A percentile compares a stretch with the other conserved stretches of the same genome.
phyloP scores from a whole-genome alignment of 1,140 invertebrate species.

The Drosophila repleta region DNA sequence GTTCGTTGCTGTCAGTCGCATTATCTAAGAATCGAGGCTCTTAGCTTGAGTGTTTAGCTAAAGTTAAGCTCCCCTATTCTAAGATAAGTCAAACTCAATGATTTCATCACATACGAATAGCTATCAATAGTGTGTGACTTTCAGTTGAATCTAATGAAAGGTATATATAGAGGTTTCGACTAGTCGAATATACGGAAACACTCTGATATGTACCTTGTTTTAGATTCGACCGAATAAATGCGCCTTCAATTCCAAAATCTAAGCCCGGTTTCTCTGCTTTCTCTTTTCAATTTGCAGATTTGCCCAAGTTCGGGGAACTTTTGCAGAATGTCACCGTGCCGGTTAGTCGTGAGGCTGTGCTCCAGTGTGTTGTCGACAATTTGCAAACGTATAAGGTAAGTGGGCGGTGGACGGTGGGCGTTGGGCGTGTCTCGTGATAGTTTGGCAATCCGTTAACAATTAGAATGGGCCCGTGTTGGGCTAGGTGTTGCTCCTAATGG shows the following conservation, averaged over 20 bases:
- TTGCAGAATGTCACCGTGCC: slow-evolving; percentile 90
- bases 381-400: slow-evolving; percentile 90
- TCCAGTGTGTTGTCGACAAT: slow-evolving; percentile 90
- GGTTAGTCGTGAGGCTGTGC: slow-evolving; percentile 89
- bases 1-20: slow-evolving; percentile 18
- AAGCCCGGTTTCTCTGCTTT: background rate
- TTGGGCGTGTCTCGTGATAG: slow-evolving; percentile 12
- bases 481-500: slow-evolving; percentile 32
- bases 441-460: slow-evolving; percentile 37
- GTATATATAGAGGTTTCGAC: slow-evolving; percentile 72
- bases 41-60: slow-evolving; percentile 49
- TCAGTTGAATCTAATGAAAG: slow-evolving; percentile 58
- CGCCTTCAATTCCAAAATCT: background rate
- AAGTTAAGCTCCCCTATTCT: slow-evolving; percentile 78
- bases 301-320: slow-evolving; percentile 89
- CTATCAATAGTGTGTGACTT: background rate
- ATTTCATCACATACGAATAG: background rate
- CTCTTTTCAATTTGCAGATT: slow-evolving; percentile 85
- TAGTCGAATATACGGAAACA: slow-evolving; percentile 45
- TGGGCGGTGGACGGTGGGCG: background rate
- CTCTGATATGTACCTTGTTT: slow-evolving; percentile 72
- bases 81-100: slow-evolving; percentile 54
- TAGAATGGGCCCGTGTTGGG: slow-evolving; percentile 16
- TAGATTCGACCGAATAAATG: slow-evolving; percentile 35
- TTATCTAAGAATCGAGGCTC: slow-evolving; percentile 69